phyloP scores from a whole-genome alignment of 2,113 vertebrate genomes.

The Charadrius vociferus region DNA sequence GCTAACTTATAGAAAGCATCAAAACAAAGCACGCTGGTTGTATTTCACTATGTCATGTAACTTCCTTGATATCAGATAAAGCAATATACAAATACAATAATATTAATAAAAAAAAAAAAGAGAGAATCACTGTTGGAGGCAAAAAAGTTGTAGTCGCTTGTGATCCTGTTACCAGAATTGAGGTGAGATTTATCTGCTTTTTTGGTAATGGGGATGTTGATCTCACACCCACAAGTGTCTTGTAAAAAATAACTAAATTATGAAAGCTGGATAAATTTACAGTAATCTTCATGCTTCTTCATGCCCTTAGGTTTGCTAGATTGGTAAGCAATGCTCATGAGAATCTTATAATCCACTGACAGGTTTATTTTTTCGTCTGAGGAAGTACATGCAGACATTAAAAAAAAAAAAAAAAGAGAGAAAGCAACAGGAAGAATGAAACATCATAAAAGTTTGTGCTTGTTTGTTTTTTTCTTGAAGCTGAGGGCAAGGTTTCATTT shows the following conservation, averaged over 20 bases:
- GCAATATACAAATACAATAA: neutral
- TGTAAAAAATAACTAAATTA: neutral
- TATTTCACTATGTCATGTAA: neutral
- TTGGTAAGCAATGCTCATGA: neutral
- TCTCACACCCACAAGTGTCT: neutral
- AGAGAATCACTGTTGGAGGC: neutral
- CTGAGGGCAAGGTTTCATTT: neutral
- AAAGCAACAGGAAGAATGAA: rapidly evolving
- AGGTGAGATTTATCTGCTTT: neutral
- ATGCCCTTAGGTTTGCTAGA: neutral
- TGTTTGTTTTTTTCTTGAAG: neutral
- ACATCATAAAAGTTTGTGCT: neutral
- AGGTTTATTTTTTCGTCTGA: neutral
- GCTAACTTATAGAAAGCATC: neutral
- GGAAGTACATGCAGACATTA: neutral
- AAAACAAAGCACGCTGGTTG: neutral
- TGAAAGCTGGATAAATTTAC: neutral
- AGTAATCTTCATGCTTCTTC: neutral
- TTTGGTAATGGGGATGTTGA: neutral
- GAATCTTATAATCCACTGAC: neutral
- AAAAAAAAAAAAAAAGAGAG: neutral
- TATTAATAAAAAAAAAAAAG: neutral
- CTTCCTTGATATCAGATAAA: neutral
- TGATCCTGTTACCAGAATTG: neutral
- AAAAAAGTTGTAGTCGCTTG: rapidly evolving